Evolutionary conservation across 2,113 vertebrate species (phyloP).

Genomic region (Nematolebias whitei): DNA sequence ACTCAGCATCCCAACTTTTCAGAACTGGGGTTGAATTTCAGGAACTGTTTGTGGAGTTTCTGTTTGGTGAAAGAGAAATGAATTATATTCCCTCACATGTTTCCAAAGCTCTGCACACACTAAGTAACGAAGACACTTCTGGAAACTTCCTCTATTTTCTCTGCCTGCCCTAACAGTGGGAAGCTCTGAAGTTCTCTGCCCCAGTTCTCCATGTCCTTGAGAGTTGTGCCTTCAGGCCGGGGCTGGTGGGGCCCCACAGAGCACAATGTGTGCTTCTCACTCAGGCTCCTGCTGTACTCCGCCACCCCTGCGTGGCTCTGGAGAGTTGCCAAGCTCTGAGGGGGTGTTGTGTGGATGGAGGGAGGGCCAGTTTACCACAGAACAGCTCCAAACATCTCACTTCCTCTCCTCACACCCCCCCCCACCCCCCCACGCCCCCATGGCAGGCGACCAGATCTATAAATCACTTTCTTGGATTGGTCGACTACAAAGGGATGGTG

Average conservation of each 20-base stretch:
- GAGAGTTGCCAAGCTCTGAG: conserved; percentile 80
- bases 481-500: conserved; percentile 38
- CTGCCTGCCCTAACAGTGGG: conserved; percentile 72
- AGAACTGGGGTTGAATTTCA: too few relatives aligned
- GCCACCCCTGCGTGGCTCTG: conserved; percentile 79
- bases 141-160: conserved; percentile 61
- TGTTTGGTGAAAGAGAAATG: conserved; percentile 19
- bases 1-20: too few relatives aligned
- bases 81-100: conserved; percentile 22
- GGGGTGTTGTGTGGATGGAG: conserved; percentile 61
- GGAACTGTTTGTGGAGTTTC: conserved; percentile 6
- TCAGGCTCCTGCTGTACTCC: conserved; percentile 74
- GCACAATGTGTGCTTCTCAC: conserved; percentile 82
- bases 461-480: conserved; percentile 67
- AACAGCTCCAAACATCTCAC: conserved; percentile 53
- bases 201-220: conserved; percentile 84
- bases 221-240: conserved; percentile 81
- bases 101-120: conserved; percentile 25
- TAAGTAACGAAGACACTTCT: conserved; percentile 40
- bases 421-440: background rate
- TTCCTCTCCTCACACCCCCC: conserved; percentile 36
- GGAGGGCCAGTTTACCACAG: conserved; percentile 34
- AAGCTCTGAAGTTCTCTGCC: conserved; percentile 77
- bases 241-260: conserved; percentile 79
- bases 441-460: conserved; percentile 53